These are phyloP conservation scores for Sebastiscus tertius DNA, from an alignment of 2,797 vertebrate species.

Conservation along the genomic window DNA sequence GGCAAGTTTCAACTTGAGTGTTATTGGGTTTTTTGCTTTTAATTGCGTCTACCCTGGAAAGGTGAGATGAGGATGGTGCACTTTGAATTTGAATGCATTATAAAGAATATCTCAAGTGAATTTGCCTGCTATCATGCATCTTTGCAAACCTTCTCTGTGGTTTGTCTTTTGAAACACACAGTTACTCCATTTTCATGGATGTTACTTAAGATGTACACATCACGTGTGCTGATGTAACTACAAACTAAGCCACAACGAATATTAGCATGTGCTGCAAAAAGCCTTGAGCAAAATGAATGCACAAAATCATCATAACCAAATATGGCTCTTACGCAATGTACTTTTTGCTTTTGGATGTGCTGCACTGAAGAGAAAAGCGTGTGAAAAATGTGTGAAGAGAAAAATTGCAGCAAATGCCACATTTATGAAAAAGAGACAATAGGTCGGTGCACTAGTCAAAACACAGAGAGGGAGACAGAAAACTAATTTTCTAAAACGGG, in stretches of 20 bases:
- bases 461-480: not conserved
- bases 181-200: constrained; percentile 16
- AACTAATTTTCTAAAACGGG: not conserved
- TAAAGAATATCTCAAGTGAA: not conserved
- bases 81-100: not conserved
- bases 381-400: not conserved
- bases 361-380: not conserved
- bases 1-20: constrained; percentile 59
- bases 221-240: not conserved
- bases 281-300: not conserved
- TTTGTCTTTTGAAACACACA: constrained; percentile 53
- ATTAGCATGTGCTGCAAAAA: not conserved
- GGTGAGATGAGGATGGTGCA: not conserved
- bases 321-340: not conserved
- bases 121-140: not conserved
- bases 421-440: not conserved
- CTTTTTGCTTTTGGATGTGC: not conserved
- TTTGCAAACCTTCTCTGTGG: constrained; percentile 3
- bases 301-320: not conserved
- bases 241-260: not conserved
- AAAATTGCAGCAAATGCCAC: not conserved
- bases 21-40: not conserved
- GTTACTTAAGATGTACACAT: constrained; percentile 29
- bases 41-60: not conserved
- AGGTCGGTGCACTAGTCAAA: not conserved